phyloP scores from a whole-genome alignment of 1,140 invertebrate species.

The Caenorhabditis briggsae region DNA sequence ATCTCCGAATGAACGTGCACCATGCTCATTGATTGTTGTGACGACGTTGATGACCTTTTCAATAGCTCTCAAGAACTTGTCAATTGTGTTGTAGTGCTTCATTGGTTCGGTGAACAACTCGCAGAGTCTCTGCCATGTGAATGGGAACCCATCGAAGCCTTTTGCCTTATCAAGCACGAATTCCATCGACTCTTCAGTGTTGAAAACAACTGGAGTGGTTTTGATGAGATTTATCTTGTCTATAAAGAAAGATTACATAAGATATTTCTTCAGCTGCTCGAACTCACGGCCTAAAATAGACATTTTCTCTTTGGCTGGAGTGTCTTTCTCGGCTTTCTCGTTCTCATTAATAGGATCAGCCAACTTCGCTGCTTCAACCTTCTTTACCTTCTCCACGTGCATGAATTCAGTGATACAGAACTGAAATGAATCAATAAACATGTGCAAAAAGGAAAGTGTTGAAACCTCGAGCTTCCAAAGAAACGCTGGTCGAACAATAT shows the following conservation, averaged over 20 bases:
- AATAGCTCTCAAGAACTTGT: conserved; percentile 35
- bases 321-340: not conserved
- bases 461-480: conserved; percentile 29
- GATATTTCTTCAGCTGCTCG: no score
- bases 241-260: not conserved
- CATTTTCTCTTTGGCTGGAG: conserved; percentile 25
- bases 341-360: no score
- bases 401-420: conserved; percentile 49
- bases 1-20: conserved; percentile 36
- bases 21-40: conserved; percentile 23
- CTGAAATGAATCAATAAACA: not conserved
- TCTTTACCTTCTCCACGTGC: conserved; percentile 41
- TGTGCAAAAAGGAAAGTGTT: no score
- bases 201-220: conserved; percentile 26
- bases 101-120: conserved; percentile 32
- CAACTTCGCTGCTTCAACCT: not conserved
- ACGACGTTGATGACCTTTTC: conserved; percentile 32
- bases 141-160: conserved; percentile 12
- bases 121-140: conserved; percentile 35
- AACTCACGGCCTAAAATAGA: conserved; percentile 38
- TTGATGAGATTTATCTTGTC: conserved; percentile 26
- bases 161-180: conserved; percentile 26
- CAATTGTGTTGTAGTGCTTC: conserved; percentile 22
- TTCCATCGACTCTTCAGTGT: conserved; percentile 39
- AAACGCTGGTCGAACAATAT: conserved; percentile 39